Conservation (phyloP, 2,888 invertebrate species). For the Lysandra coridon region DNA sequence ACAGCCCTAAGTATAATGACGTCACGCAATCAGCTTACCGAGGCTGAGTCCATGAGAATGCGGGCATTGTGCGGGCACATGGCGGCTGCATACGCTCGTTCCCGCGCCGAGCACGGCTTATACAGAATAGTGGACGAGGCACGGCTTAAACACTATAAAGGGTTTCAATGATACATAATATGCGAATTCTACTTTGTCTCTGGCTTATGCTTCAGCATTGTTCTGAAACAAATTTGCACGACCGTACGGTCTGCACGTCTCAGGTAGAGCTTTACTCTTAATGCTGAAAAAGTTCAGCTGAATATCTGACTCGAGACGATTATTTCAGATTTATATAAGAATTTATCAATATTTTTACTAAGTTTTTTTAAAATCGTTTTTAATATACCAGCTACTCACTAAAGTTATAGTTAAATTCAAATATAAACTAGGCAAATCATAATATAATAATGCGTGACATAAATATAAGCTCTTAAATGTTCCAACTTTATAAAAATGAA, state of each 20-base stretch:
- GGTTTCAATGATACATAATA: slow-evolving; percentile 35
- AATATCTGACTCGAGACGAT: background rate
- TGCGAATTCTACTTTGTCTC: slow-evolving; percentile 2
- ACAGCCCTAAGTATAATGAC: slow-evolving; percentile 59
- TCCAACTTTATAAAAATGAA: background rate
- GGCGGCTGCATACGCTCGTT: slow-evolving; percentile 67
- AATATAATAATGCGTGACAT: background rate
- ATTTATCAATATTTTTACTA: no score
- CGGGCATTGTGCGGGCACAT: slow-evolving; percentile 78
- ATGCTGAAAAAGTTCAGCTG: background rate
- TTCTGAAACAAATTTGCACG: background rate
- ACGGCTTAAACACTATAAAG: slow-evolving; percentile 45
- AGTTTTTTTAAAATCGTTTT: no score
- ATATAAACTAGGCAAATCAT: no score
- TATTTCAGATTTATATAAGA: no score
- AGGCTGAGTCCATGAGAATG: slow-evolving; percentile 78
- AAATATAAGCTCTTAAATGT: background rate
- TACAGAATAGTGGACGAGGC: slow-evolving; percentile 49
- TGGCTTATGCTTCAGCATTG: slow-evolving; percentile 20
- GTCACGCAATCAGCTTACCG: slow-evolving; percentile 80
- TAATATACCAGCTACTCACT: no score
- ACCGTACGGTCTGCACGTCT: background rate
- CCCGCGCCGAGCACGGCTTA: slow-evolving; percentile 53
- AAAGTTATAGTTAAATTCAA: no score
- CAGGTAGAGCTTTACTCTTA: background rate